Evolutionary conservation across 2,797 vertebrate genomes (phyloP).

Genomic region (Benthosema pterotum): DNA sequence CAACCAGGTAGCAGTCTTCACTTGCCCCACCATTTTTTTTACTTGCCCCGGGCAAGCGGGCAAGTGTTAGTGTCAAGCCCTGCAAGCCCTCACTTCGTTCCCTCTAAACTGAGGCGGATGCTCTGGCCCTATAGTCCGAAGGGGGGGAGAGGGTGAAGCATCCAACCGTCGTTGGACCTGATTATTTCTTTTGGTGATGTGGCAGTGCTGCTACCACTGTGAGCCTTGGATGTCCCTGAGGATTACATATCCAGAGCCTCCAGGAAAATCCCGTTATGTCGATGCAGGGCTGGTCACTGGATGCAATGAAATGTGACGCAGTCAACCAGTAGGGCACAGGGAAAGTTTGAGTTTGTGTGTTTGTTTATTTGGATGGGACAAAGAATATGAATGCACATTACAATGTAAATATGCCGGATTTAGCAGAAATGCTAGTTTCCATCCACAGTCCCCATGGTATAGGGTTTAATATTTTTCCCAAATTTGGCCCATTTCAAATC

Average conservation of each 20-base stretch:
- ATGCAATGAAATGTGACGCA: constrained; percentile 39
- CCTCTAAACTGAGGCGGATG: constrained; percentile 34
- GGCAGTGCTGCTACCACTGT: constrained; percentile 20
- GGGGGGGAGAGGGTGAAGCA: constrained; percentile 38
- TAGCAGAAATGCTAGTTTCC: too few species aligned
- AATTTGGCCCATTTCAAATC: too few species aligned
- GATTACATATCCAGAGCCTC: constrained; percentile 31
- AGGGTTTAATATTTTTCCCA: too few species aligned
- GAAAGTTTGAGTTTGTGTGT: constrained; percentile 9
- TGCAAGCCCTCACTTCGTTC: constrained; percentile 25
- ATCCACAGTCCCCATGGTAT: too few species aligned
- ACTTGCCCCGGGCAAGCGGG: too few species aligned
- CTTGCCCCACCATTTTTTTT: too few species aligned
- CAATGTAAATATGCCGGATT: too few species aligned
- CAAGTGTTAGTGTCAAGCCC: too few species aligned
- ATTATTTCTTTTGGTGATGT: constrained; percentile 44
- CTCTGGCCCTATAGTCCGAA: constrained; percentile 35
- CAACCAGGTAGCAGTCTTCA: too few species aligned
- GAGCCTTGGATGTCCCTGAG: constrained; percentile 41
- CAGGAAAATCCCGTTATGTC: constrained; percentile 38
- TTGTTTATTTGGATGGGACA: too few species aligned
- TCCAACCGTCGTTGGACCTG: constrained; percentile 38
- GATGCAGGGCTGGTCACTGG: background rate
- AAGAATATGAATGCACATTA: too few species aligned
- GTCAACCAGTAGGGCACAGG: constrained; percentile 36